Conservation (phyloP, 2,888 invertebrate genomes). For the Phytoseiulus persimilis region DNA sequence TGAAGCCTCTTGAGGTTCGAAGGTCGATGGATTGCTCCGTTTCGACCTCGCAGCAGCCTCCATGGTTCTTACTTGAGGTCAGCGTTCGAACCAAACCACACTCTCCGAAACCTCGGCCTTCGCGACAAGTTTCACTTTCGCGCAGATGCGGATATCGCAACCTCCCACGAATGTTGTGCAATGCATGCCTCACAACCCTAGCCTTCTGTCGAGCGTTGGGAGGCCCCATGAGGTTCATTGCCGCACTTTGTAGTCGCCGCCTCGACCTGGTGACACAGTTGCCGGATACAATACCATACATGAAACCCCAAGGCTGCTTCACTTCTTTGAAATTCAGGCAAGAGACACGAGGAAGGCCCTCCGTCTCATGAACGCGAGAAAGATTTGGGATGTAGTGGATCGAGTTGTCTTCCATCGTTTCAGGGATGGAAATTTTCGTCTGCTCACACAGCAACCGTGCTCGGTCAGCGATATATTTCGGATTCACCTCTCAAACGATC, state of each 20-base stretch:
- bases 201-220: not conserved
- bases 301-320: not conserved
- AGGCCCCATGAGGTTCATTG: not conserved
- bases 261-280: not conserved
- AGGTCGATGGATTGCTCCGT: no score
- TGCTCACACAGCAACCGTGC: no score
- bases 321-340: not conserved
- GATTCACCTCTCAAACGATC: no score
- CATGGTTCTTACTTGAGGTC: not conserved
- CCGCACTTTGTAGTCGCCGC: not conserved
- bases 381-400: no score
- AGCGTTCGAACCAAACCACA: not conserved
- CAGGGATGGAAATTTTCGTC: no score
- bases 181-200: not conserved
- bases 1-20: no score
- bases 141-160: not conserved
- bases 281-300: not conserved
- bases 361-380: not conserved
- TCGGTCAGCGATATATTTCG: no score
- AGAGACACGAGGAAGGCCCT: not conserved
- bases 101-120: not conserved
- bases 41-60: not conserved
- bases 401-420: no score
- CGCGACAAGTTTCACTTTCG: not conserved
- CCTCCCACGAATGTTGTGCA: not conserved